phyloP scores from a whole-genome alignment of 2,888 invertebrate species.

The Phaonia tiefii region DNA sequence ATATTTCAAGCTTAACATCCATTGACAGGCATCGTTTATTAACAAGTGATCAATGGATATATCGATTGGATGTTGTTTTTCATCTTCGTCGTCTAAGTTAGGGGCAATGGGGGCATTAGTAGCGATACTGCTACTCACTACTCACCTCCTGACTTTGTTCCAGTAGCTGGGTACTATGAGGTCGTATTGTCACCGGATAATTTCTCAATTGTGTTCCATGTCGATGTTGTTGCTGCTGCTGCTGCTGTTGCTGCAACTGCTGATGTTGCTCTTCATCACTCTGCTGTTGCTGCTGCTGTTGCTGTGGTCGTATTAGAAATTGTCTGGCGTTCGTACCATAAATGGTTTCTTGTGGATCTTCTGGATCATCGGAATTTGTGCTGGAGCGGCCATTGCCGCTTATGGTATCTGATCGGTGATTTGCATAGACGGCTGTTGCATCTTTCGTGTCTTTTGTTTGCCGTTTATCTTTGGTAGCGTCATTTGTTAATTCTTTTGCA shows the following conservation, averaged over 20 bases:
- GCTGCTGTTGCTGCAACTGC: constrained; percentile 73
- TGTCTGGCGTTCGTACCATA: constrained; percentile 78
- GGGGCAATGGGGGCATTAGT: too few species aligned
- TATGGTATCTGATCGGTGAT: constrained; percentile 74
- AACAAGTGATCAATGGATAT: constrained; percentile 2
- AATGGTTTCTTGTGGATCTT: constrained; percentile 78
- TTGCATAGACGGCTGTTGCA: constrained; percentile 75
- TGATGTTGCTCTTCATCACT: constrained; percentile 71
- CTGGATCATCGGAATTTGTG: constrained; percentile 75
- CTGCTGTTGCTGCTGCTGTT: constrained; percentile 76
- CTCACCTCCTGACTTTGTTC: constrained; percentile 80
- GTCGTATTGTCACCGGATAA: constrained; percentile 75
- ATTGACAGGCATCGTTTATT: constrained; percentile 49
- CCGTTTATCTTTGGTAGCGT: constrained; percentile 77
- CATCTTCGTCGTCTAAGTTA: background rate
- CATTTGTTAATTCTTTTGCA: constrained; percentile 61
- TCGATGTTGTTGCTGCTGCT: constrained; percentile 75
- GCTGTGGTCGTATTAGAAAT: constrained; percentile 78
- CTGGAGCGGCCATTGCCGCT: constrained; percentile 57
- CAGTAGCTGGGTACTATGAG: constrained; percentile 76
- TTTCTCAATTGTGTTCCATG: constrained; percentile 77
- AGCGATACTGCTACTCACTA: background rate
- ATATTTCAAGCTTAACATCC: constrained; percentile 59
- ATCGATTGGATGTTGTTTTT: background rate
- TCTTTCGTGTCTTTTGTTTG: constrained; percentile 76